A percentile compares a stretch with the other conserved stretches of the same genome.
These are phyloP conservation scores for Drosophila auraria DNA, from an alignment of 1,140 invertebrate species.

Conservation along the genomic window DNA sequence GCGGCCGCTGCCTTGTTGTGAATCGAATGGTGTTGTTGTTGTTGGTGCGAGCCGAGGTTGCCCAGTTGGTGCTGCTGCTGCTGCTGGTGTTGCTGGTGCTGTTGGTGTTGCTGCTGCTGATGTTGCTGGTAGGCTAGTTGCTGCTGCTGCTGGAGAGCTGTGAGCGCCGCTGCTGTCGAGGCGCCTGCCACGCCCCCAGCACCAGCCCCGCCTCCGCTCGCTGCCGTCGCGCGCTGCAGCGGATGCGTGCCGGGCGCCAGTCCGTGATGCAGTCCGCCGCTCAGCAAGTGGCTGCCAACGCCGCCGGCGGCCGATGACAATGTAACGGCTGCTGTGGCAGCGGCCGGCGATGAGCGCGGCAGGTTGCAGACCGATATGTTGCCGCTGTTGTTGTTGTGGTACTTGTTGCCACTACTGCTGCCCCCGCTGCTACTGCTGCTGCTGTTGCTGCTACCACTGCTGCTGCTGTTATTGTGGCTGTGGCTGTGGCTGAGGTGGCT, in stretches of 20 bases:
- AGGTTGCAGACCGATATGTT: slow-evolving; percentile 77
- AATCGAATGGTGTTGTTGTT: slow-evolving; percentile 37
- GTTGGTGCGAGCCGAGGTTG: slow-evolving; percentile 50
- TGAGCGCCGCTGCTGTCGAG: slow-evolving; percentile 45
- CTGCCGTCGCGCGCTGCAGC: slow-evolving; percentile 70
- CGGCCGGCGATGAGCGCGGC: slow-evolving; percentile 81
- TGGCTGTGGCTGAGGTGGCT: slow-evolving; percentile 27
- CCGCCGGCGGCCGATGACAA: slow-evolving; percentile 70
- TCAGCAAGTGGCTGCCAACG: slow-evolving; percentile 54
- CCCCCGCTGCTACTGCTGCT: slow-evolving; percentile 23
- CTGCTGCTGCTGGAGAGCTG: slow-evolving; percentile 58
- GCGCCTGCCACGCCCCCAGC: slow-evolving; percentile 59
- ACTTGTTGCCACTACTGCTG: slow-evolving; percentile 16
- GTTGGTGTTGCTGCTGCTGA: slow-evolving; percentile 32
- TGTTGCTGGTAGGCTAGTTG: slow-evolving; percentile 50
- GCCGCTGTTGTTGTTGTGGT: slow-evolving; percentile 40
- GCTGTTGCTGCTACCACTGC: slow-evolving; percentile 32
- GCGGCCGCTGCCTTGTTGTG: slow-evolving; percentile 58
- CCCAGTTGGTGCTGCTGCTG: slow-evolving; percentile 55
- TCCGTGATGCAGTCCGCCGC: slow-evolving; percentile 64
- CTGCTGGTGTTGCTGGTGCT: slow-evolving; percentile 28
- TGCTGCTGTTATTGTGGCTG: slow-evolving; percentile 44
- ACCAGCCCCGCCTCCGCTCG: slow-evolving; percentile 60
- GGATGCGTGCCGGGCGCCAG: slow-evolving; percentile 70
- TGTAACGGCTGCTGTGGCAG: slow-evolving; percentile 83